Evolutionary conservation across 1,140 invertebrate genomes (phyloP), one percentile per base, ranked within the genome.

Genomic region (Pogonognathellus flavescens): DNA sequence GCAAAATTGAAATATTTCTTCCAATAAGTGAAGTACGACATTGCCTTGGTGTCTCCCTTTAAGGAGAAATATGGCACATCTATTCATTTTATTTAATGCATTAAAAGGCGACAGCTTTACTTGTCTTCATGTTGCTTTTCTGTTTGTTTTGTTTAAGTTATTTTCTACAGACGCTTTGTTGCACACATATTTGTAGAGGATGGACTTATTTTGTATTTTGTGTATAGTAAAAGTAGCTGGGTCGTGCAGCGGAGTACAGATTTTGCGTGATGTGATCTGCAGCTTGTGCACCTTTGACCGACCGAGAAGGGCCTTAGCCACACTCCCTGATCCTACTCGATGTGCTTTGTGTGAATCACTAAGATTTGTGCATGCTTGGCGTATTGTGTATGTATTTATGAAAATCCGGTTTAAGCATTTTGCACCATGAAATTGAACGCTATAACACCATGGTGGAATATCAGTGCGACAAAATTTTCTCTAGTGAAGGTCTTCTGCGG

Each of bases 311-410:
- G 62, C 20, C 25, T 66, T 9, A 14, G 22, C 22, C 25, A 25
- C 7, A 55, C 53, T 14, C 53, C 53, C 62, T 41, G 31, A 66
- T 66, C 10, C 62, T 66, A 6, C 31, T 3, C 31, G 31, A 66
- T 76, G 25, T 31, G 70, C n/a, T 76, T 76, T 31, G 25, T 76
- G 70, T 76, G 70, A 76, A 76, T 76, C 31, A 76, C 22, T 76
- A 49, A 76, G 70, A 76, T 76, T 76, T 76, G 70, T 57, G 70
- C 70, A 76, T 50, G 70, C 70, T 76, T 31, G 4, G 13, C 41
- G 41, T 50, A 76, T 76, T 76, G 16, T 76, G 41, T 76, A 76
- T 76, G 70, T 76, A 76, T 76, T 76, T 76, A 76, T 76, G 70
- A 76, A 76, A 76, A 76, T 76, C 70, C 70, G 41, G 70, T 50